phyloP scores from a whole-genome alignment of 1,140 invertebrate genomes.

The Schlechtendalia chinensis region DNA sequence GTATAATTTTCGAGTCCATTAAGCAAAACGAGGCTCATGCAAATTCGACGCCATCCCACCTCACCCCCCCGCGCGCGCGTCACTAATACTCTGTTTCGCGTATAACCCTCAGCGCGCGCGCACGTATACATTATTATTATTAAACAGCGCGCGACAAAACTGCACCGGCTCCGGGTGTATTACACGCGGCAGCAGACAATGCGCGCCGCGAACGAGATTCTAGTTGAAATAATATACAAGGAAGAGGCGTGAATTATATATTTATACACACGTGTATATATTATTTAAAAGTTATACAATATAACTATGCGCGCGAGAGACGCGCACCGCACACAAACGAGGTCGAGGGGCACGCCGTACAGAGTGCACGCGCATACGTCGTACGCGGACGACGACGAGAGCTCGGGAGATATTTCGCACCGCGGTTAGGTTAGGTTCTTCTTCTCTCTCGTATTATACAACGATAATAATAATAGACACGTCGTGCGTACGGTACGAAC shows the following conservation, averaged over 20 bases:
- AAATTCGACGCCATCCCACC: constrained; percentile 42
- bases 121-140: background rate
- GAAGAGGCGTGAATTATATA: too few relatives aligned
- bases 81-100: background rate
- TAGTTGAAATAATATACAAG: too few relatives aligned
- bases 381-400: background rate
- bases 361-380: background rate
- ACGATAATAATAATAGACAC: constrained; percentile 36
- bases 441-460: background rate
- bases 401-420: background rate
- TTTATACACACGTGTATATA: too few relatives aligned
- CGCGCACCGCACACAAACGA: constrained; percentile 15
- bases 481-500: background rate
- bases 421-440: background rate
- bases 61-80: background rate
- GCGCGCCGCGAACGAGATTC: too few relatives aligned
- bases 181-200: too few relatives aligned
- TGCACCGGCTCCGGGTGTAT: too few relatives aligned
- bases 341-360: background rate
- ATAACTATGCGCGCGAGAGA: too few relatives aligned
- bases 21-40: constrained; percentile 47
- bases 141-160: too few relatives aligned
- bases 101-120: background rate
- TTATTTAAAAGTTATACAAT: background rate
- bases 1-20: constrained; percentile 50